Evolutionary conservation across 2,888 invertebrate genomes (phyloP), one percentile per base, ranked within the genome.

Genomic region (Allolobophora icterica): DNA sequence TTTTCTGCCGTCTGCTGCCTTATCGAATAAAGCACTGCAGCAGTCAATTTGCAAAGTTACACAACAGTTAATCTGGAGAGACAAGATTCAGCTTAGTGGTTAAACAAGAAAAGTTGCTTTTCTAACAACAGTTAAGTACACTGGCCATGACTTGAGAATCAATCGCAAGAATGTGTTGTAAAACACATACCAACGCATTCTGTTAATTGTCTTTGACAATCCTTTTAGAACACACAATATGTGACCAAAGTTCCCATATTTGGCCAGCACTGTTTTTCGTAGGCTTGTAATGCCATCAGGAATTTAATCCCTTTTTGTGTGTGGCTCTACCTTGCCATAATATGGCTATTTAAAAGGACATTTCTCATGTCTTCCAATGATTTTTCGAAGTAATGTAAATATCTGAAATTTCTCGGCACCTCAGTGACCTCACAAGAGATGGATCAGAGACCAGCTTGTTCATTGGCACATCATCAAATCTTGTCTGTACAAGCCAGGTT

Each of bases 1-100:
- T 30, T 30, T n/a, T n/a, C n/a, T n/a, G 71, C 71, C 30, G 30
- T 71, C 71, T 71, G 71, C 11, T 71, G 71, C 71, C 30, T n/a
- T 71, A n/a, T 71, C 71, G 30, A 6, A n/a, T 71, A 52, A 71
- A 71, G 71, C n/a, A n/a, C 30, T 30, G 71, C 71, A n/a, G n/a
- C 71, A 71, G 71, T 71, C 71, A 52, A 24, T 52, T 52, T 45
- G 45, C 45, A 45, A 52, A 52, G 52, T 52, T 52, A 52, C 52
- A 52, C n/a, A 71, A 71, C 71, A 71, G 71, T 71, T n/a, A 71
- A n/a, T n/a, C 71, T 71, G 71, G 71, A 52, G 71, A n/a, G n/a
- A 71, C 71, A n/a, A 71, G 30, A 71, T 30, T 71, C 71, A 71
- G n/a, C 71, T 30, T 71, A n/a, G 6, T 71, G 30, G 71, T n/a